Conservation (phyloP, 2,797 vertebrate species). For the Holocentrus rufus region DNA sequence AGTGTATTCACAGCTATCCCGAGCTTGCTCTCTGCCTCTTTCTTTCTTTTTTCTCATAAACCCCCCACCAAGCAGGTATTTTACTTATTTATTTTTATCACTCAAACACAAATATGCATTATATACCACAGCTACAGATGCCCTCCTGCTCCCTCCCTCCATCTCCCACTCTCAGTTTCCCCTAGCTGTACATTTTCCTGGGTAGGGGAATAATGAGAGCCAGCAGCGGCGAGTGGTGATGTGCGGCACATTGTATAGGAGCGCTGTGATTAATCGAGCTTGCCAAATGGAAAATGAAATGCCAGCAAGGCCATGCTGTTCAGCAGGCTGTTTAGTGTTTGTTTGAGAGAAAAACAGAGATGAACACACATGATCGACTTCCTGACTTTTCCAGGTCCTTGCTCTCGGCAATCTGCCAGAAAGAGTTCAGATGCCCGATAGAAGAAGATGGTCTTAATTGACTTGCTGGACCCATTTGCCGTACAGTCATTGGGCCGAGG, state of each 20-base stretch:
- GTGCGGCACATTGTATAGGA: conserved; percentile 71
- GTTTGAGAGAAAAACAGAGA: conserved; percentile 59
- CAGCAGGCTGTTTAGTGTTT: conserved; percentile 67
- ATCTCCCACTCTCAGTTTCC: conserved; percentile 30
- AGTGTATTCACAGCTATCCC: conserved; percentile 61
- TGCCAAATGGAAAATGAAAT: conserved; percentile 81
- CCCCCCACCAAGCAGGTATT: conserved; percentile 4
- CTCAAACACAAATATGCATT: conserved; percentile 6
- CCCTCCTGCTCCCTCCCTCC: conserved; percentile 32
- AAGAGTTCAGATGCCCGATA: conserved; percentile 51
- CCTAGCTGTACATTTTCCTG: conserved; percentile 54
- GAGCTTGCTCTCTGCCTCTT: conserved; percentile 42
- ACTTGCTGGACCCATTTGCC: conserved; percentile 60
- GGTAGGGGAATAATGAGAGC: conserved; percentile 66
- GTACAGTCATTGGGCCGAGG: conserved; percentile 46
- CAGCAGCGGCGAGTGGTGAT: conserved; percentile 67
- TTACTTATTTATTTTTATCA: conserved; percentile 34
- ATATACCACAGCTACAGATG: not conserved
- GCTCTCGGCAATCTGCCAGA: conserved; percentile 54
- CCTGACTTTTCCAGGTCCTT: conserved; percentile 68
- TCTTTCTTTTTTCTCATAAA: conserved; percentile 21
- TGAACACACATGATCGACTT: conserved; percentile 69
- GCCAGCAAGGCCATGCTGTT: conserved; percentile 69
- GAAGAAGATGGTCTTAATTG: conserved; percentile 68
- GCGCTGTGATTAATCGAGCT: conserved; percentile 82